Conservation (phyloP, 2,797 vertebrate genomes). For the Tarsius wallacei region DNA sequence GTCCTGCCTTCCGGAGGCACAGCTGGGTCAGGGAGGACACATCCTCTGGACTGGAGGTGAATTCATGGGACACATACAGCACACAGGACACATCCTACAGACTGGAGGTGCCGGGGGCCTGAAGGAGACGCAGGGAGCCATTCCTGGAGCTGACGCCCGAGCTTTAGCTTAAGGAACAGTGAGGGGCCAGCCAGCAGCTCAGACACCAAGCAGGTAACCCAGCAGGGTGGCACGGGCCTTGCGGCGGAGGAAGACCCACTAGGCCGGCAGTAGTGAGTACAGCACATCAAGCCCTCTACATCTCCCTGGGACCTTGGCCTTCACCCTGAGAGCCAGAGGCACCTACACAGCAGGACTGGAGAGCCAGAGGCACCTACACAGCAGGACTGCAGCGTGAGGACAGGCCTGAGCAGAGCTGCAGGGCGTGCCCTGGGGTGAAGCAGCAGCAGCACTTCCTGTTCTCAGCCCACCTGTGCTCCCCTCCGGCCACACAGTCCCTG, state of each 20-base stretch:
- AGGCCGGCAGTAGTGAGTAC: background rate
- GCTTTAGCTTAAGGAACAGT: background rate
- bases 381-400: background rate
- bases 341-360: background rate
- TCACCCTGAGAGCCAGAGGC: background rate
- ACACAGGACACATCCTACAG: background rate
- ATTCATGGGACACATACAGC: rapidly evolving
- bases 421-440: background rate
- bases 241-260: background rate
- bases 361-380: background rate
- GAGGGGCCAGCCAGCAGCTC: background rate
- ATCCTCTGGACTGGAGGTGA: too few relatives aligned
- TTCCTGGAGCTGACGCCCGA: background rate
- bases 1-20: background rate
- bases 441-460: too few relatives aligned
- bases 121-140: background rate
- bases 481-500: background rate
- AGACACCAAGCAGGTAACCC: background rate
- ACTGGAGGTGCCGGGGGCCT: rapidly evolving
- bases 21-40: background rate
- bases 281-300: background rate
- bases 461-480: too few relatives aligned
- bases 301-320: background rate
- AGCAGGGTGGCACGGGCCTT: background rate
- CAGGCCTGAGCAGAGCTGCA: background rate